Evolutionary conservation across 2,797 vertebrate genomes (phyloP), one percentile per base, ranked within the genome.

Genomic region (Sphaeramia orbicularis): DNA sequence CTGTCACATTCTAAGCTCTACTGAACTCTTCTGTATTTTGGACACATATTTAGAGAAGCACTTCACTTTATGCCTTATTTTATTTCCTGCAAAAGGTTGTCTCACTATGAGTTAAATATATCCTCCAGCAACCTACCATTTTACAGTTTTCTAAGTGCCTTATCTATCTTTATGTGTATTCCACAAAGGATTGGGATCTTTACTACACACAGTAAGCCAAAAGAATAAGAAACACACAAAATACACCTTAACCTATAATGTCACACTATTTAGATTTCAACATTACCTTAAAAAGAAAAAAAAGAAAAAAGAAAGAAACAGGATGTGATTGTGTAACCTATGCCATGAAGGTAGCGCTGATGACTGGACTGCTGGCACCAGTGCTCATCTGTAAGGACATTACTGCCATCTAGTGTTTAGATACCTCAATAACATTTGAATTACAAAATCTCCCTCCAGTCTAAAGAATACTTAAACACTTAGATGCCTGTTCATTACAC

Each of bases 321-420:
- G 35, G 59, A 66, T 63, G 30, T 40, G 21, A 59, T 50, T 38
- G 15, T 40, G 16, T 38, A 15, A 42, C 13, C 18, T 42, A 38
- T 38, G n/a, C 57, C 10, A 9, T 35, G 54, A 30, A 27, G 38
- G 18, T 47, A 54, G 11, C 59, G 18, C 12, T 60, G 42, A 53
- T 71, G 30, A 41, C 32, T 56, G 55, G 38, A 64, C 55, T 56
- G 44, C 65, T 65, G 49, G 43, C 49, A 54, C n/a, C 19, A 13
- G 19, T 40, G 44, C 64, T 68, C 13, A 63, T 73, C 19, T 83
- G 7, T 79, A 4, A 76, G 48, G 70, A 71, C 47, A 76, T 76
- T 89, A 81, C 87, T 88, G 93, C 93, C 94, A 93, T 89, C 93
- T 94, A 90, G 91, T 95, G 94, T 83, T 83, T 2, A 50, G 74